Evolutionary conservation across 2,797 vertebrate species (phyloP).

Genomic region (Argyrosomus regius): DNA sequence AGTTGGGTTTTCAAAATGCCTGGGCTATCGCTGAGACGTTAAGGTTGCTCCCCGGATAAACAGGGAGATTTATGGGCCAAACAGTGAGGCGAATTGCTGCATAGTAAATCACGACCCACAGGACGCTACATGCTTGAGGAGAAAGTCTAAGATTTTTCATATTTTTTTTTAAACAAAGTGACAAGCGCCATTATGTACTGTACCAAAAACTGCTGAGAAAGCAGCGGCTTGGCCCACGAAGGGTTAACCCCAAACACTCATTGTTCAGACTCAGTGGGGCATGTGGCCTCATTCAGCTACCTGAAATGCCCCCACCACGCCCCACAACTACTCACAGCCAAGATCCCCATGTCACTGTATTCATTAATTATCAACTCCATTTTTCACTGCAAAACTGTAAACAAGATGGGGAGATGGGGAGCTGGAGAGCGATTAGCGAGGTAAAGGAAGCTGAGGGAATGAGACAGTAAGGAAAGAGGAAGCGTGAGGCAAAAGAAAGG

Average conservation of each 20-base stretch:
- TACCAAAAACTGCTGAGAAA: slow-evolving; percentile 37
- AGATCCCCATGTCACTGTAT: slow-evolving; percentile 81
- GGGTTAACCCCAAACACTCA: slow-evolving; percentile 60
- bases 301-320: slow-evolving; percentile 71
- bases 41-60: slow-evolving; percentile 54
- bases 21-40: slow-evolving; percentile 29
- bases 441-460: slow-evolving; percentile 51
- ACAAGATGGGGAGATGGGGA: slow-evolving; percentile 85
- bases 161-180: slow-evolving; percentile 4
- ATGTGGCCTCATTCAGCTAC: slow-evolving; percentile 85
- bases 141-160: too few relatives aligned
- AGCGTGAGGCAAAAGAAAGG: slow-evolving; percentile 35
- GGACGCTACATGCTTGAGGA: slow-evolving; percentile 22
- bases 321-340: slow-evolving; percentile 78
- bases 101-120: slow-evolving; percentile 52
- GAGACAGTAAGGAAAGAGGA: slow-evolving; percentile 22
- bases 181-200: not conserved
- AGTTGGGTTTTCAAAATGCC: slow-evolving; percentile 53
- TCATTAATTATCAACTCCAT: slow-evolving; percentile 91
- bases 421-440: slow-evolving; percentile 73
- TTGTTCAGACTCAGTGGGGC: slow-evolving; percentile 59
- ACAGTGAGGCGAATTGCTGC: slow-evolving; percentile 24
- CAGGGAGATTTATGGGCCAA: slow-evolving; percentile 52
- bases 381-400: slow-evolving; percentile 87
- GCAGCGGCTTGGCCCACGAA: slow-evolving; percentile 16